Evolutionary conservation across 2,113 vertebrate genomes (phyloP).

Genomic region (Tenrec ecaudatus): DNA sequence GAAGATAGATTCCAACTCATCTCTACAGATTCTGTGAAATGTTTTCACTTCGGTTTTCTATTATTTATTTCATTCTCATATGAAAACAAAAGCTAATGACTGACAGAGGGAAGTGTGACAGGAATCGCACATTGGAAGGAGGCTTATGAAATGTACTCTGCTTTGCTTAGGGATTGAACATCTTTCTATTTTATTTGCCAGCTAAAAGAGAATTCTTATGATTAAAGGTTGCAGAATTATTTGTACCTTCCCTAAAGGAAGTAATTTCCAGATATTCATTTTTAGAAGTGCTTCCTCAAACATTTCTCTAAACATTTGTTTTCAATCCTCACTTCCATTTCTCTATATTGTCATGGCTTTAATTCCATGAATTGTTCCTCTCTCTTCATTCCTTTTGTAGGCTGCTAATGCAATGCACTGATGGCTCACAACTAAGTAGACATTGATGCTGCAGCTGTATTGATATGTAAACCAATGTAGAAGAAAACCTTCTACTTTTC

Average conservation of each 20-base stretch:
- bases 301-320: slow-evolving; percentile 2
- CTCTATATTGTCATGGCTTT: background rate
- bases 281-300: slow-evolving; percentile 60
- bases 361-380: background rate
- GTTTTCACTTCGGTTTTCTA: too few species aligned
- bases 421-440: background rate
- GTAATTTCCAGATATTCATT: slow-evolving; percentile 64
- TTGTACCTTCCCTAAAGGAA: slow-evolving; percentile 69
- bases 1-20: too few species aligned
- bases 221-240: slow-evolving; percentile 64
- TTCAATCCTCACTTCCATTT: background rate
- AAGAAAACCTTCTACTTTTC: background rate
- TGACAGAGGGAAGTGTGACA: background rate
- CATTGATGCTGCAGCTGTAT: background rate
- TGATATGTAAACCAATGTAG: slow-evolving; percentile 17
- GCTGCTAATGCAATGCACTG: background rate
- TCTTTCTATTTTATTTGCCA: slow-evolving; percentile 61
- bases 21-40: too few species aligned
- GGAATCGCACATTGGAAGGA: slow-evolving; percentile 9
- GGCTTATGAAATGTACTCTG: slow-evolving; percentile 68
- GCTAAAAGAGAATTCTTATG: slow-evolving; percentile 41
- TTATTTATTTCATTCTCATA: too few species aligned
- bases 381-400: background rate
- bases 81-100: too few species aligned
- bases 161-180: slow-evolving; percentile 43